Conservation (phyloP, 2,113 vertebrate genomes). For the Sinocyclocheilus maitianheensis region DNA sequence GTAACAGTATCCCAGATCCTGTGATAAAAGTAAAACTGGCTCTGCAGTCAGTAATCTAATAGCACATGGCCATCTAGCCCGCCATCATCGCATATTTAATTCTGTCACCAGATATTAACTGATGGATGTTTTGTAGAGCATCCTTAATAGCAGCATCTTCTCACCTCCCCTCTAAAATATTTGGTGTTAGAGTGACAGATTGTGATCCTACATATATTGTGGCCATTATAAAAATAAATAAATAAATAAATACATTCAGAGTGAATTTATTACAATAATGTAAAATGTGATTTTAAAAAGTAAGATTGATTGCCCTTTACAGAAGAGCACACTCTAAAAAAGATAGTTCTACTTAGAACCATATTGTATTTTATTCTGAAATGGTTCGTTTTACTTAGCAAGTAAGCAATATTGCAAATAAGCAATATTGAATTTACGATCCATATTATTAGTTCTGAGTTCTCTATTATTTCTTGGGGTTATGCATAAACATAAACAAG, state of each 20-base stretch:
- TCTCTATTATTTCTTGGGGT: no score
- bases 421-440: no score
- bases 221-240: background rate
- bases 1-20: background rate
- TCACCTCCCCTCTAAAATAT: constrained; percentile 26
- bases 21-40: background rate
- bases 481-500: no score
- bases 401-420: no score
- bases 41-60: background rate
- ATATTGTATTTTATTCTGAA: background rate
- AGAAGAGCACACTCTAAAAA: background rate
- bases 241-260: no score
- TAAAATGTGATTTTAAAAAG: background rate
- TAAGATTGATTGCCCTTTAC: background rate
- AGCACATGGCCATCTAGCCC: background rate
- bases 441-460: no score
- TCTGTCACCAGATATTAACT: constrained; percentile 21
- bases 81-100: constrained; percentile 10
- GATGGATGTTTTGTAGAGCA: constrained; percentile 33
- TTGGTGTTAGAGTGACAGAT: background rate
- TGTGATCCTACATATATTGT: background rate
- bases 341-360: no score
- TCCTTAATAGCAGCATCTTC: constrained; percentile 22
- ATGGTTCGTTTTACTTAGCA: background rate
- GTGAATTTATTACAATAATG: constrained; percentile 6